Evolutionary conservation across 2,113 vertebrate genomes (phyloP), one percentile per base, ranked within the genome.

Genomic region (Anolis sagrei): DNA sequence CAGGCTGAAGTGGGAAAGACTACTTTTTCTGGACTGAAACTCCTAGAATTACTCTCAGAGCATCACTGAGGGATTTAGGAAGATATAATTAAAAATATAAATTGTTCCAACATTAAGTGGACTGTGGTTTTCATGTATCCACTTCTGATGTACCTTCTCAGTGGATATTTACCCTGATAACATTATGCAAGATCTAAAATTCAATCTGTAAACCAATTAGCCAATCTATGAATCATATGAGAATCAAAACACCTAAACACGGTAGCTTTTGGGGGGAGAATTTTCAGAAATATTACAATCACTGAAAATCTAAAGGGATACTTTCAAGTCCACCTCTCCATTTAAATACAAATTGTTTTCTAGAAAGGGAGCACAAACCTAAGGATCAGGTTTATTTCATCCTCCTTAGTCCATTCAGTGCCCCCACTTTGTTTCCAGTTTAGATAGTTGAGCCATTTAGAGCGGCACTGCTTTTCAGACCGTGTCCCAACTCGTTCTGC

Each of bases 341-440:
- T 7, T 9, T 36, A 19, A 34, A 27, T 27, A 21, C 77, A 19
- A 0, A 6, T n/a, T 6, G 66, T 27, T 39, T 19, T 88, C 86
- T 58, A 61, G 34, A 34, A 80, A 36, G 90, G 75, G 23, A 32
- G 51, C 74, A 94, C 95, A 64, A 91, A 99, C 99, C 98, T 98
- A 92, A 96, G 94, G 49, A 99, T 96, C 4, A 99, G 96, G 93
- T 97, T 98, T 90, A 99, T 97, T 96, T 99, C 99, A 85, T 99
- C 98, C 88, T 99, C 99, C 95, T 99, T 99, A 89, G 97, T 99
- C 99, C 98, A 99, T 88, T 99, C 98, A 0, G 98, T 99, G 27
- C 99, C 99, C 58, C 99, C 99, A 32, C 98, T 99, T 89, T 99
- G 99, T 89, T 99, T 99, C 99, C 99, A 99, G 97, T 99, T 99